Evolutionary conservation across 1,140 invertebrate species (phyloP).

Genomic region (Zaprionus kolodkinae): DNA sequence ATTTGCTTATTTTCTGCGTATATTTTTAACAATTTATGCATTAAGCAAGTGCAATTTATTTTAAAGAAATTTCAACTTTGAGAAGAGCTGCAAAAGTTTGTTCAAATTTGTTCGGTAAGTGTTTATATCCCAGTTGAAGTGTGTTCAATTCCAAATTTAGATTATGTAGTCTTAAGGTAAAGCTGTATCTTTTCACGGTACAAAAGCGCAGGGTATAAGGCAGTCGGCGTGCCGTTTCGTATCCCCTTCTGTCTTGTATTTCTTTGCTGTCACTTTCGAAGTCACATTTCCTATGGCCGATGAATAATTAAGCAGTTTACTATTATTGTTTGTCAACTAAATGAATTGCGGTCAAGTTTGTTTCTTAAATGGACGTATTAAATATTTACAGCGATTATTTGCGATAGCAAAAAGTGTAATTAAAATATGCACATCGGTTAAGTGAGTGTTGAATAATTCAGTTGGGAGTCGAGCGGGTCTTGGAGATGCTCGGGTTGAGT

Average conservation of each 20-base stretch:
- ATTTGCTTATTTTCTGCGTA: no score
- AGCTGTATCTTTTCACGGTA: no score
- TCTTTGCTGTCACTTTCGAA: not conserved
- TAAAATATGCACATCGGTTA: slow-evolving; percentile 30
- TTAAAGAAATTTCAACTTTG: no score
- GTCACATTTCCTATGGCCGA: not conserved
- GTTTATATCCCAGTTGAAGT: no score
- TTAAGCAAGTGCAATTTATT: no score
- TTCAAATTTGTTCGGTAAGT: no score
- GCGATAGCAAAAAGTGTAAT: slow-evolving; percentile 17
- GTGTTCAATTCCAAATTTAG: no score
- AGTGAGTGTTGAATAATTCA: slow-evolving; percentile 32
- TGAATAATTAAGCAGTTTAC: not conserved
- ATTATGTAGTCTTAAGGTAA: no score
- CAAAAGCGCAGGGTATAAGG: no score
- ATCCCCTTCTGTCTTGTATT: not conserved
- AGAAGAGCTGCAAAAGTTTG: no score
- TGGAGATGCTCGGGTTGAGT: not conserved
- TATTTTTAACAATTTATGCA: no score
- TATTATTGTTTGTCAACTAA: slow-evolving; percentile 9
- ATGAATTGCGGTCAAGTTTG: slow-evolving; percentile 13
- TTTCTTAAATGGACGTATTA: slow-evolving; percentile 11
- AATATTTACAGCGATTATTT: slow-evolving; percentile 18
- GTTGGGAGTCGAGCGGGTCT: not conserved
- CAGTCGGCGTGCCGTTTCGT: not conserved